These are phyloP conservation scores for Thunnus albacares DNA, from an alignment of 2,797 vertebrate species.

Conservation along the genomic window DNA sequence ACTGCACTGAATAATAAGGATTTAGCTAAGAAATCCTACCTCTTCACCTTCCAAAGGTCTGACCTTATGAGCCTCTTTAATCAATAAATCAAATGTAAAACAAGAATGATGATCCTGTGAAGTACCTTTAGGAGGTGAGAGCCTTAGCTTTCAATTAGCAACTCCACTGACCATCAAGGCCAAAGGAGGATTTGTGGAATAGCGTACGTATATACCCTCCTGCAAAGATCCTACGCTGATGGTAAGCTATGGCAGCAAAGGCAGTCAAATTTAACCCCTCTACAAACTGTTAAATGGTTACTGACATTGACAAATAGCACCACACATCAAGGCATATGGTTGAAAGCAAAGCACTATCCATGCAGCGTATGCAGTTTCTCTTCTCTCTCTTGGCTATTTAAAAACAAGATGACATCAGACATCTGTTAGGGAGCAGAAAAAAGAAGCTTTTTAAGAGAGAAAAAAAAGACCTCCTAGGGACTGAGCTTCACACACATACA, in stretches of 20 bases:
- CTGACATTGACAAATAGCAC: slow-evolving; percentile 65
- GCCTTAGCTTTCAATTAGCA: slow-evolving; percentile 54
- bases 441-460: slow-evolving; percentile 58
- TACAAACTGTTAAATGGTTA: slow-evolving; percentile 38
- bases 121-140: slow-evolving; percentile 37
- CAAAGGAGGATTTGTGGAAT: slow-evolving; percentile 48
- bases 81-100: slow-evolving; percentile 75
- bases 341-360: slow-evolving; percentile 60
- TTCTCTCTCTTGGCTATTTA: slow-evolving; percentile 56
- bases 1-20: slow-evolving; percentile 36
- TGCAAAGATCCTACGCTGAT: neutral
- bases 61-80: slow-evolving; percentile 61
- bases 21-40: slow-evolving; percentile 51
- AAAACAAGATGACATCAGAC: slow-evolving; percentile 76
- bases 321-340: slow-evolving; percentile 58
- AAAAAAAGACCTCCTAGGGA: slow-evolving; percentile 60
- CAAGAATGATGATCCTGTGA: slow-evolving; percentile 65
- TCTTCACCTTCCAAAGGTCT: slow-evolving; percentile 54
- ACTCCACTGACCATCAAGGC: slow-evolving; percentile 62
- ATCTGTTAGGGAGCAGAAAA: slow-evolving; percentile 66
- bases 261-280: slow-evolving; percentile 31
- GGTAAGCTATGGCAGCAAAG: slow-evolving; percentile 9
- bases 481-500: slow-evolving; percentile 51
- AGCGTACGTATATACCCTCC: neutral
- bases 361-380: slow-evolving; percentile 48